These are phyloP conservation scores for Mycetomoellerius zeteki DNA, from an alignment of 1,140 invertebrate species.

Conservation along the genomic window DNA sequence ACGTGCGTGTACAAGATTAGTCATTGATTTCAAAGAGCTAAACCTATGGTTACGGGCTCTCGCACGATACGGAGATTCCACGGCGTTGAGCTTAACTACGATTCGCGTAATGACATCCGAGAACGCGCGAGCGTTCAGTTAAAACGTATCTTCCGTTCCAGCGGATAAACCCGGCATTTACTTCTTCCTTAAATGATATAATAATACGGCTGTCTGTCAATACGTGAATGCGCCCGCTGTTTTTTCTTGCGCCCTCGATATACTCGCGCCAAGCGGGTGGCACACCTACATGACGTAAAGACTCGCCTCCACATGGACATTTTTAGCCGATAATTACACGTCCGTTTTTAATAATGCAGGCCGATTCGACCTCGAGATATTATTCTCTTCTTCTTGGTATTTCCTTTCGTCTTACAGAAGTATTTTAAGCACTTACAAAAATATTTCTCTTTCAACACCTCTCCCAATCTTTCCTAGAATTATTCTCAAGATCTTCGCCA, in stretches of 20 bases:
- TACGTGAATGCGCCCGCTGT: slow-evolving; percentile 45
- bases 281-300: slow-evolving; percentile 4
- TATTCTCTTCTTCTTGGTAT: slow-evolving; percentile 39
- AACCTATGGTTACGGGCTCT: slow-evolving; percentile 64
- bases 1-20: slow-evolving; percentile 48
- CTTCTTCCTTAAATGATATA: slow-evolving; percentile 67
- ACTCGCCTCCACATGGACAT: not conserved
- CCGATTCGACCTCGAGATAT: slow-evolving; percentile 38
- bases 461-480: slow-evolving; percentile 2
- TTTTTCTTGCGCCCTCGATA: not conserved
- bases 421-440: not conserved
- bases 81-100: slow-evolving; percentile 57
- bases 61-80: slow-evolving; percentile 60
- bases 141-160: slow-evolving; percentile 71
- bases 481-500: not conserved
- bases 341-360: slow-evolving; percentile 40
- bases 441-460: not conserved
- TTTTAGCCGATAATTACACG: slow-evolving; percentile 68
- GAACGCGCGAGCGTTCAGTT: slow-evolving; percentile 31
- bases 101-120: slow-evolving; percentile 69
- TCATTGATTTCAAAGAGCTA: slow-evolving; percentile 59
- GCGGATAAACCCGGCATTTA: slow-evolving; percentile 64
- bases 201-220: slow-evolving; percentile 65
- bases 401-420: not conserved
- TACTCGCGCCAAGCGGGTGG: slow-evolving; percentile 9